Conservation (phyloP, 2,113 vertebrate genomes). For the Macroglossus sobrinus region DNA sequence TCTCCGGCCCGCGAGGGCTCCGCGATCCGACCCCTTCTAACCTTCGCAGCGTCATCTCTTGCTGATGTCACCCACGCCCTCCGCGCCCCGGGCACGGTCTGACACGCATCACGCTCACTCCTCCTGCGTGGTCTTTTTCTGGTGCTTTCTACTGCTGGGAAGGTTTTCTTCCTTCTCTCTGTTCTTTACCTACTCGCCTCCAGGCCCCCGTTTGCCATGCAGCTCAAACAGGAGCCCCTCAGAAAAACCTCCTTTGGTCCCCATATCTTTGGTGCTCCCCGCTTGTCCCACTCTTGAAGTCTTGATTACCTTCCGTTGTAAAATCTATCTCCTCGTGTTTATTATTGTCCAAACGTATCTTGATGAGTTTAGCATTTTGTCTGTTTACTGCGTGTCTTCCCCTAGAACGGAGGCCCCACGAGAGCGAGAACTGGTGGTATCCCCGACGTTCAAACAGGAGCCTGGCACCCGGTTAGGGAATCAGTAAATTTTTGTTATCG, state of each 20-base stretch:
- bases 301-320: background rate
- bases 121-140: background rate
- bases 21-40: background rate
- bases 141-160: background rate
- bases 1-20: too few species aligned
- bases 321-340: background rate
- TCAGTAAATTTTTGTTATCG: background rate
- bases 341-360: background rate
- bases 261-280: too few species aligned
- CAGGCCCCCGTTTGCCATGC: too few species aligned
- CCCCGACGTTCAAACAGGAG: background rate
- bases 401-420: background rate
- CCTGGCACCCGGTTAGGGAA: too few species aligned
- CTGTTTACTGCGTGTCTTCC: background rate
- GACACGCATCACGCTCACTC: background rate
- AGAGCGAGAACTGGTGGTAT: background rate
- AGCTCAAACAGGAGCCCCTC: background rate
- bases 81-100: background rate
- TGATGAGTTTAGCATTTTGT: too few species aligned
- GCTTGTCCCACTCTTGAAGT: background rate
- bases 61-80: background rate
- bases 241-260: background rate
- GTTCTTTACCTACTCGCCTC: background rate
- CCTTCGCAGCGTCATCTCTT: background rate
- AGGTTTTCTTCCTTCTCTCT: background rate